Percentiles rank a stretch among this genome's conserved stretches.
phyloP scores from a whole-genome alignment of 1,140 invertebrate genomes.

The Caenorhabditis latens region DNA sequence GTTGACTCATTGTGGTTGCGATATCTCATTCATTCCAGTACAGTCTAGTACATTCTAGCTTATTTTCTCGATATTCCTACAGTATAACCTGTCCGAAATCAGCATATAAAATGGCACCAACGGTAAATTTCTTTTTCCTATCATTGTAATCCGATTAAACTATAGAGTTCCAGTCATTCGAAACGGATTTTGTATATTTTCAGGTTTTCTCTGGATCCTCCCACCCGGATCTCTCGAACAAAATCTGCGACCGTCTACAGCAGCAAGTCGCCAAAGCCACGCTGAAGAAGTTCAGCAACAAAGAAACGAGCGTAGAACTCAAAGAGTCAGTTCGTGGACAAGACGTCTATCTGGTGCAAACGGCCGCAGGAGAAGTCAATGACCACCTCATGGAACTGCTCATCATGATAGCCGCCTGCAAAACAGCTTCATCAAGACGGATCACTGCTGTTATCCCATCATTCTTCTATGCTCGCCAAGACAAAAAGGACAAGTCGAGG shows the following conservation, averaged over 20 bases:
- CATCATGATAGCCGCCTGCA: conserved; percentile 99
- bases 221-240: conserved; percentile 92
- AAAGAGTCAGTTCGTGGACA: conserved; percentile 97
- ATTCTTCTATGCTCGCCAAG: conserved; percentile 97
- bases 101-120: not conserved
- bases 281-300: conserved; percentile 97
- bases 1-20: too few species aligned
- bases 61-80: too few species aligned
- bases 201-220: conserved; percentile 93
- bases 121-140: not conserved
- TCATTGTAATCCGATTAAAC: too few species aligned
- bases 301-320: conserved; percentile 92
- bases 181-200: not conserved
- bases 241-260: conserved; percentile 91
- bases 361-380: conserved; percentile 96
- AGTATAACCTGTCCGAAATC: not conserved
- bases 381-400: conserved; percentile 98
- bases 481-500: conserved; percentile 99
- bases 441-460: conserved; percentile 98
- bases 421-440: conserved; percentile 95
- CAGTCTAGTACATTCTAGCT: too few species aligned
- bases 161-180: not conserved
- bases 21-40: too few species aligned
- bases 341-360: conserved; percentile 99
- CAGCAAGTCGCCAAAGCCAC: conserved; percentile 94